phyloP scores from a whole-genome alignment of 2,113 vertebrate species.

The Chamaetylas fuelleborni region DNA sequence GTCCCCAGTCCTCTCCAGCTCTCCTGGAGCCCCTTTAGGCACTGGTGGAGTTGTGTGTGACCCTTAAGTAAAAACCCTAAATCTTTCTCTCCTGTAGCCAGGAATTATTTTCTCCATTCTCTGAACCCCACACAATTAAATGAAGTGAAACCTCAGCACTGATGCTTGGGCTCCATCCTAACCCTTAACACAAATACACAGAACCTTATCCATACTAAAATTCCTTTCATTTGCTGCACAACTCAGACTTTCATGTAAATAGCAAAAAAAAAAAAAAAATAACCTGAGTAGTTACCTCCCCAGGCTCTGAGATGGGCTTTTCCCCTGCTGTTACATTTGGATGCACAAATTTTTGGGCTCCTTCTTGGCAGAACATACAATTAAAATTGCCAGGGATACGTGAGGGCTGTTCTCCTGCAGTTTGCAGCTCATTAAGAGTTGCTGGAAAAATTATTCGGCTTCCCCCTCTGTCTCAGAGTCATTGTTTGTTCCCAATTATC shows the following conservation, averaged over 20 bases:
- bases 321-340: not conserved
- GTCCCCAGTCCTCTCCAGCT: not conserved
- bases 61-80: not conserved
- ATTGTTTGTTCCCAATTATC: not conserved
- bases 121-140: not conserved
- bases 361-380: not conserved
- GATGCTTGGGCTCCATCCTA: not conserved
- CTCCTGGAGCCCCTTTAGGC: not conserved
- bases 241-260: not conserved
- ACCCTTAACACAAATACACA: not conserved
- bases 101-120: not conserved
- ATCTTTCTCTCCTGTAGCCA: not conserved
- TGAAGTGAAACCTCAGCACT: not conserved
- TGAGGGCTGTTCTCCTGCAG: not conserved
- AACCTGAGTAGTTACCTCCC: accelerated
- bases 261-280: not conserved
- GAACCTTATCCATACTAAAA: not conserved
- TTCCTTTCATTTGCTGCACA: not conserved
- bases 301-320: not conserved
- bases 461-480: not conserved
- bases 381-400: not conserved
- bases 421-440: not conserved
- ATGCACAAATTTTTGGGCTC: not conserved
- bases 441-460: not conserved
- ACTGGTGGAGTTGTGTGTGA: not conserved